phyloP scores from a whole-genome alignment of 2,888 invertebrate species.

The Ceramica pisi region DNA sequence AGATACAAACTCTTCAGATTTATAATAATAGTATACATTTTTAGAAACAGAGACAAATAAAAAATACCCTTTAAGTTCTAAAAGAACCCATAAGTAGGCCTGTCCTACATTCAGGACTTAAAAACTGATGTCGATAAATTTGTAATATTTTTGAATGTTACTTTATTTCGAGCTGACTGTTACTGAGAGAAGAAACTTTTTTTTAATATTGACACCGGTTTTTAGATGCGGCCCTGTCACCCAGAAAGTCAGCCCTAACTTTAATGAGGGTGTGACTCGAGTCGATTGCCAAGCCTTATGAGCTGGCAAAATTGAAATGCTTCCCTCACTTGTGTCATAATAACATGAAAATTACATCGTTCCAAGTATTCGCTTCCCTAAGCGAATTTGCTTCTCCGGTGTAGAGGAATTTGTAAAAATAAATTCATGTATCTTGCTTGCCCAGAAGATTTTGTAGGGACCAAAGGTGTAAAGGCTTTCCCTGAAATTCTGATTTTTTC shows the following conservation, averaged over 20 bases:
- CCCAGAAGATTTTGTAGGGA: slow-evolving; percentile 17
- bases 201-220: not conserved
- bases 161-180: no score
- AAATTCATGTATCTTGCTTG: slow-evolving; percentile 29
- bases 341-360: slow-evolving; percentile 76
- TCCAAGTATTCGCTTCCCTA: slow-evolving; percentile 52
- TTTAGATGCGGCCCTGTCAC: slow-evolving; percentile 47
- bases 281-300: slow-evolving; percentile 69
- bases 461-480: slow-evolving; percentile 22
- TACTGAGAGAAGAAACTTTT: no score
- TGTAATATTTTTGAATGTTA: no score
- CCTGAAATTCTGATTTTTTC: slow-evolving; percentile 16
- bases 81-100: no score
- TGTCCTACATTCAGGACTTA: no score
- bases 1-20: no score
- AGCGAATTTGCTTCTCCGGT: slow-evolving; percentile 10
- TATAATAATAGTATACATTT: no score
- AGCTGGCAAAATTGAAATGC: slow-evolving; percentile 75
- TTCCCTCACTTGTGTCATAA: slow-evolving; percentile 71
- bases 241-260: slow-evolving; percentile 65
- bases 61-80: no score
- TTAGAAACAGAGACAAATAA: no score
- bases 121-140: no score
- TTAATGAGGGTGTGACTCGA: slow-evolving; percentile 71
- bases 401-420: slow-evolving; percentile 46